phyloP scores from a whole-genome alignment of 2,888 invertebrate species.

The Biston betularia region DNA sequence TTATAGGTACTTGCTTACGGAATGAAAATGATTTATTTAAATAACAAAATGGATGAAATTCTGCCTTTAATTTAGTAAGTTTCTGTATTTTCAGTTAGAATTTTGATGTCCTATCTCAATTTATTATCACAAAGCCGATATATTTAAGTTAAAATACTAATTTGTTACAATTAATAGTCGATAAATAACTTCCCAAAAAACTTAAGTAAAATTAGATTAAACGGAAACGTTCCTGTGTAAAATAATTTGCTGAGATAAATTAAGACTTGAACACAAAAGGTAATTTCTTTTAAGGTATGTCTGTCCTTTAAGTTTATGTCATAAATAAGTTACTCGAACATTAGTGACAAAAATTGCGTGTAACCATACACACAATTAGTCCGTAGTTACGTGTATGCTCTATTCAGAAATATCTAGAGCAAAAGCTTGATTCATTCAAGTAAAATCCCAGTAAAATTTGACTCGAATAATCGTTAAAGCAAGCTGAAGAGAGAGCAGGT shows the following conservation, averaged over 20 bases:
- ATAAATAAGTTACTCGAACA: neutral
- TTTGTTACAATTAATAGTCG: neutral
- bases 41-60: neutral
- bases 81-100: too few relatives aligned
- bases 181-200: neutral
- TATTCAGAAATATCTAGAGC: slow-evolving; percentile 1
- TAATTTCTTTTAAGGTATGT: too few relatives aligned
- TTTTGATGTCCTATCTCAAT: neutral
- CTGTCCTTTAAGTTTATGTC: too few relatives aligned
- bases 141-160: neutral
- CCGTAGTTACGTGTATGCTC: neutral
- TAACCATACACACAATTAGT: neutral
- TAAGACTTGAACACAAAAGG: too few relatives aligned
- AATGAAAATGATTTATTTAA: neutral
- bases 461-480: slow-evolving; percentile 70
- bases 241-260: neutral
- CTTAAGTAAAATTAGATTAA: neutral
- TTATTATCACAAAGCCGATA: neutral
- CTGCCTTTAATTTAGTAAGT: neutral
- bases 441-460: slow-evolving; percentile 41
- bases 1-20: slow-evolving; percentile 6
- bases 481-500: slow-evolving; percentile 61
- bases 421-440: slow-evolving; percentile 29
- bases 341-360: neutral
- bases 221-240: neutral